These are phyloP conservation scores for Catocala fraxini DNA, from an alignment of 2,888 invertebrate genomes.

Conservation along the genomic window DNA sequence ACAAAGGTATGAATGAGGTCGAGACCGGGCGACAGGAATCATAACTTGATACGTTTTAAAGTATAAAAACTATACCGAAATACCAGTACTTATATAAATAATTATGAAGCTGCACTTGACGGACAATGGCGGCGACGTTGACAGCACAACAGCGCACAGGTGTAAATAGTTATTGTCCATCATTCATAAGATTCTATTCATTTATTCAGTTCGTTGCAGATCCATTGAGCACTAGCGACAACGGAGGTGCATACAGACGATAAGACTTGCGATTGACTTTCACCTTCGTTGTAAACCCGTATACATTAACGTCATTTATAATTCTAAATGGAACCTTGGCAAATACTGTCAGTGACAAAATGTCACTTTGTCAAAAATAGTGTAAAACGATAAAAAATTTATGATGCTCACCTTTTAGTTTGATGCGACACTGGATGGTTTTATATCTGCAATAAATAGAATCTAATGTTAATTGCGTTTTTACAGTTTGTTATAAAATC, in stretches of 20 bases:
- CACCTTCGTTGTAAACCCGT: constrained; percentile 64
- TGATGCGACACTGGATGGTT: constrained; percentile 42
- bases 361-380: constrained; percentile 33
- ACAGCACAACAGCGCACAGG: constrained; percentile 21
- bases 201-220: constrained; percentile 58
- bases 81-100: not conserved
- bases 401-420: constrained; percentile 53
- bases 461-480: constrained; percentile 32
- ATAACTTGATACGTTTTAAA: constrained; percentile 14
- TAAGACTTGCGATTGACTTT: constrained; percentile 64
- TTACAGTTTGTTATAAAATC: constrained; percentile 12
- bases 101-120: constrained; percentile 6
- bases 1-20: constrained; percentile 24
- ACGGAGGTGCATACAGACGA: constrained; percentile 61
- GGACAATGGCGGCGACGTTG: constrained; percentile 15
- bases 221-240: constrained; percentile 54
- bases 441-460: constrained; percentile 54
- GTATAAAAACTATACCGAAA: constrained; percentile 21
- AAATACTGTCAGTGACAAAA: constrained; percentile 20
- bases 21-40: constrained; percentile 32
- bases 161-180: constrained; percentile 40
- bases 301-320: constrained; percentile 58
- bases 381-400: constrained; percentile 23
- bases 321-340: constrained; percentile 44
- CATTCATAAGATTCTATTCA: constrained; percentile 57